Evolutionary conservation across 2,113 vertebrate genomes (phyloP).

Genomic region (Hepsetus odoe): DNA sequence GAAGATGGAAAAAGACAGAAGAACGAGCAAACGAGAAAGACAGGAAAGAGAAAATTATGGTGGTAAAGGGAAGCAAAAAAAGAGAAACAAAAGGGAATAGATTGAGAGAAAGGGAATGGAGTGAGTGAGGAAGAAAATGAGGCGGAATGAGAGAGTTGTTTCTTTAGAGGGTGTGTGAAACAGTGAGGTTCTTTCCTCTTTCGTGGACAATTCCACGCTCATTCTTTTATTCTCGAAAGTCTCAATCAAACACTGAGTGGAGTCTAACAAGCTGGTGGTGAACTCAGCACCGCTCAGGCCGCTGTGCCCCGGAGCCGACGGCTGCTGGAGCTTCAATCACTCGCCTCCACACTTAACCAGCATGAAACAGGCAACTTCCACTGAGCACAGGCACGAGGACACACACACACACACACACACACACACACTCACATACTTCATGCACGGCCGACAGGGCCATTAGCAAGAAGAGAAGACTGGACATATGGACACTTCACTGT

Average conservation of each 20-base stretch:
- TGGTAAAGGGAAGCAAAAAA: too few relatives aligned
- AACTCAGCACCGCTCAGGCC: background rate
- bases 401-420: constrained; percentile 27
- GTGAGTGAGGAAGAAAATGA: too few relatives aligned
- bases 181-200: background rate
- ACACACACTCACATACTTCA: background rate
- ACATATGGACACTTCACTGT: constrained; percentile 75
- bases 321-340: background rate
- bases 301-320: background rate
- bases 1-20: background rate
- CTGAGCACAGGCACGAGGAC: too few relatives aligned
- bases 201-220: background rate
- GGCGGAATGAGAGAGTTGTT: too few relatives aligned
- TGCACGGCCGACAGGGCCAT: constrained; percentile 32
- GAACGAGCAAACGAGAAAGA: background rate
- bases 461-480: constrained; percentile 52
- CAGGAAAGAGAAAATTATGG: too few relatives aligned
- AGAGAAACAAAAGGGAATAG: too few relatives aligned
- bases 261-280: background rate
- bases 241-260: background rate
- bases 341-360: constrained; percentile 39
- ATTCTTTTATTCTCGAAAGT: background rate
- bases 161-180: background rate
- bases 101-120: too few relatives aligned
- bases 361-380: too few relatives aligned